Percentiles rank a stretch among this genome's conserved stretches.
Evolutionary conservation across 2,113 vertebrate species (phyloP).

Genomic region (Diadophis punctatus): DNA sequence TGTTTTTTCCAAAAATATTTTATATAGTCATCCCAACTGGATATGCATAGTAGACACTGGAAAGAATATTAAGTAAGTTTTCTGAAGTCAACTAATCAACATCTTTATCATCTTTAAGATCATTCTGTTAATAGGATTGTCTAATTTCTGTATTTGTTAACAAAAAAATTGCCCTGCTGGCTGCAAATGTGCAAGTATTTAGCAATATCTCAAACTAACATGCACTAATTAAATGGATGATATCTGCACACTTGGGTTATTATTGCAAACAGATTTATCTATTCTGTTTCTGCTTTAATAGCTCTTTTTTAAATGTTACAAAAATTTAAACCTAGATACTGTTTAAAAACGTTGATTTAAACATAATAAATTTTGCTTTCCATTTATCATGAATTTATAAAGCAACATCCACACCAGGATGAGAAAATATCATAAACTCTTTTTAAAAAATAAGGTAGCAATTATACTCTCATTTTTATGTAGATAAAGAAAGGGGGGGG

Average conservation of each 20-base stretch:
- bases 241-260: too few species aligned
- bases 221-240: not conserved
- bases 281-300: not conserved
- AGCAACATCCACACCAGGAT: not conserved
- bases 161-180: not conserved
- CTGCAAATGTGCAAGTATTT: not conserved
- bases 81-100: constrained; percentile 9
- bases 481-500: not conserved
- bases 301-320: not conserved
- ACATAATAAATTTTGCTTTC: not conserved
- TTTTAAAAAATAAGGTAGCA: not conserved
- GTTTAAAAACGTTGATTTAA: not conserved
- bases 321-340: not conserved
- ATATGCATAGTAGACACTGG: constrained; percentile 7
- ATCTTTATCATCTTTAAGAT: not conserved
- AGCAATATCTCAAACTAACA: not conserved
- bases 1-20: not conserved
- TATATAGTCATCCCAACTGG: not conserved
- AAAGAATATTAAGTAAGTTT: accelerated
- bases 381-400: not conserved
- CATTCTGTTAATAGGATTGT: not conserved
- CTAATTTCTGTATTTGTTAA: not conserved
- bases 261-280: not conserved
- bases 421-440: not conserved
- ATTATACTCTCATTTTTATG: not conserved